Conservation (phyloP, 2,113 vertebrate species). For the Felis chaus region DNA sequence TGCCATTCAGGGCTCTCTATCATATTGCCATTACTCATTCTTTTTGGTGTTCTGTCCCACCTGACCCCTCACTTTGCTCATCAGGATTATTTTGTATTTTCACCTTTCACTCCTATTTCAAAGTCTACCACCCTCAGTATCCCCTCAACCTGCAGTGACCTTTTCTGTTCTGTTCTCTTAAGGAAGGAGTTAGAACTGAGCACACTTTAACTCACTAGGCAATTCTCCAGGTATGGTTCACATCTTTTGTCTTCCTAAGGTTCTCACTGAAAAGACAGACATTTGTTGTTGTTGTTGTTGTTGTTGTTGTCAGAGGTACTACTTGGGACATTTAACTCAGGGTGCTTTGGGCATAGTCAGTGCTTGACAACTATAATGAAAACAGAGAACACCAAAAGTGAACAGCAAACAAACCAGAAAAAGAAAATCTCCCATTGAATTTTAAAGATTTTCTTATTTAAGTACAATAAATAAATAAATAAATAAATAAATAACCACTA, state of each 20-base stretch:
- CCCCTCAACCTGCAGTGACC: background rate
- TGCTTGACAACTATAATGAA: background rate
- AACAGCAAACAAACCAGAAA: background rate
- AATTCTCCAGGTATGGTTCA: background rate
- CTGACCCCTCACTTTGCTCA: background rate
- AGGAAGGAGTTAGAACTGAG: background rate
- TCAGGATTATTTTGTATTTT: background rate
- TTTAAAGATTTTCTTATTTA: slow-evolving; percentile 26
- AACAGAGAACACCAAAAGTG: background rate
- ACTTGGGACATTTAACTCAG: background rate
- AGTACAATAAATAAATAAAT: background rate
- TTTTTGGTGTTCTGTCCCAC: background rate
- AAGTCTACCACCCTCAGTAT: background rate
- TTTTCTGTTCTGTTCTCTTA: background rate
- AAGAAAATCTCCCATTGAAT: background rate
- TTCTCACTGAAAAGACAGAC: background rate
- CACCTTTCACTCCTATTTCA: background rate
- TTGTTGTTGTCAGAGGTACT: background rate
- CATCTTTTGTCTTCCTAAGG: background rate
- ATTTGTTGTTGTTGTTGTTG: background rate
- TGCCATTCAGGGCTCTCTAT: background rate
- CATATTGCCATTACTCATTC: background rate
- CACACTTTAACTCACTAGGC: background rate
- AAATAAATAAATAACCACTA: background rate
- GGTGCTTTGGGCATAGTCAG: background rate